These are phyloP conservation scores for Lepus americanus DNA, from an alignment of 2,113 vertebrate species.

Conservation along the genomic window DNA sequence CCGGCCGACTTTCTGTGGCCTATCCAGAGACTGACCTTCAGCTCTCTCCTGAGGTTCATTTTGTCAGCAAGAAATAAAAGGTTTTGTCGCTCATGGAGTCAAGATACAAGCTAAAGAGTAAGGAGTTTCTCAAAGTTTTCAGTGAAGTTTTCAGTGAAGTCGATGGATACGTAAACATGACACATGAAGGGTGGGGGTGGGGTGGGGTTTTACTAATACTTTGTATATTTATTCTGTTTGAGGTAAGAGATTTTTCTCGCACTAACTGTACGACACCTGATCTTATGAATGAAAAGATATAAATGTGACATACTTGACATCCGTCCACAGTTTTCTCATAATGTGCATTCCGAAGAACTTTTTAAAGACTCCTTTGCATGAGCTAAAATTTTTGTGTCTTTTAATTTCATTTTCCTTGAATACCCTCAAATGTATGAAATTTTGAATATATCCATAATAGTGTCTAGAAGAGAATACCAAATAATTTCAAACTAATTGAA, in stretches of 20 bases:
- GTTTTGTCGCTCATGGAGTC: not conserved
- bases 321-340: too few species aligned
- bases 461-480: not conserved
- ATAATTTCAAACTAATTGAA: slow-evolving; percentile 28
- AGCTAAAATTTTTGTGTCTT: too few species aligned
- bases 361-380: too few species aligned
- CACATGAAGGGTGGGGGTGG: not conserved
- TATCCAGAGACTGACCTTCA: slow-evolving; percentile 79
- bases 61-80: slow-evolving; percentile 61
- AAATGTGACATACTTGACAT: too few species aligned
- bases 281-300: not conserved
- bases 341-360: too few species aligned
- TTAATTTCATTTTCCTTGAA: too few species aligned
- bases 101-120: not conserved
- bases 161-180: not conserved
- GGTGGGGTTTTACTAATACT: not conserved
- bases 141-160: not conserved
- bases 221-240: not conserved
- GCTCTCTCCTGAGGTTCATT: slow-evolving; percentile 42
- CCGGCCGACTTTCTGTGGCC: slow-evolving; percentile 70
- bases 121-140: slow-evolving; percentile 1
- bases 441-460: not conserved
- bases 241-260: not conserved
- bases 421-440: not conserved
- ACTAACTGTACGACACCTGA: not conserved